Conservation (phyloP, 1,140 invertebrate genomes). For the Meloidogyne hapla region DNA sequence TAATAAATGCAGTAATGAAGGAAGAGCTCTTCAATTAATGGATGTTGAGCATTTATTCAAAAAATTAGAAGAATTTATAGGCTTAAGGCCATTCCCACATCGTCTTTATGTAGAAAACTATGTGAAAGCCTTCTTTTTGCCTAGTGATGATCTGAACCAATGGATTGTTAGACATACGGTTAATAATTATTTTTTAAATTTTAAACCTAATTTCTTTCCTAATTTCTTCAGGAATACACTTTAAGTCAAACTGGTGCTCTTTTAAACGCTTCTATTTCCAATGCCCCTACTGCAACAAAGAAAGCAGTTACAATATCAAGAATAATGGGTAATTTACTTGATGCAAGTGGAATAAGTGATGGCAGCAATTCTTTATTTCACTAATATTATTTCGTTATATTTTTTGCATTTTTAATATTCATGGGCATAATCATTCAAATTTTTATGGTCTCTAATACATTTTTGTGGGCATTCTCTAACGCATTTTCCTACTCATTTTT, state of each 20-base stretch:
- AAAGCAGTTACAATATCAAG: slow-evolving; percentile 17
- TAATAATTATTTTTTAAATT: slow-evolving; percentile 35
- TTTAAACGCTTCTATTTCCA: slow-evolving; percentile 15
- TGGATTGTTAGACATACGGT: slow-evolving; percentile 83
- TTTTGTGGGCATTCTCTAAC: too few species aligned
- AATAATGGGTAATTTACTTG: slow-evolving; percentile 26
- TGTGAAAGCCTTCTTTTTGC: slow-evolving; percentile 92
- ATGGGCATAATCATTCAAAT: not conserved
- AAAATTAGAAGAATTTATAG: slow-evolving; percentile 82
- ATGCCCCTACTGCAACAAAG: not conserved
- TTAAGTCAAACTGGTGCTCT: slow-evolving; percentile 22
- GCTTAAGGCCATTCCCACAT: slow-evolving; percentile 76
- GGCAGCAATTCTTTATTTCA: slow-evolving; percentile 18
- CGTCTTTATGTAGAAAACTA: slow-evolving; percentile 87
- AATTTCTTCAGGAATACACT: slow-evolving; percentile 25
- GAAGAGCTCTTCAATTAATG: slow-evolving; percentile 91
- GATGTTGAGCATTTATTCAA: slow-evolving; percentile 92
- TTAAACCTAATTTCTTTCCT: not conserved
- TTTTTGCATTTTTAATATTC: not conserved
- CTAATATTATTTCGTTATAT: not conserved
- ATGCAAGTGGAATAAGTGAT: slow-evolving; percentile 27
- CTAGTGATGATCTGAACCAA: slow-evolving; percentile 79
- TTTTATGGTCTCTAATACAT: not conserved
- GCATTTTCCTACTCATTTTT: not conserved
- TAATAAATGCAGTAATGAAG: slow-evolving; percentile 91